These are phyloP conservation scores for Zygaena filipendulae DNA, from an alignment of 2,888 invertebrate genomes.

Conservation along the genomic window DNA sequence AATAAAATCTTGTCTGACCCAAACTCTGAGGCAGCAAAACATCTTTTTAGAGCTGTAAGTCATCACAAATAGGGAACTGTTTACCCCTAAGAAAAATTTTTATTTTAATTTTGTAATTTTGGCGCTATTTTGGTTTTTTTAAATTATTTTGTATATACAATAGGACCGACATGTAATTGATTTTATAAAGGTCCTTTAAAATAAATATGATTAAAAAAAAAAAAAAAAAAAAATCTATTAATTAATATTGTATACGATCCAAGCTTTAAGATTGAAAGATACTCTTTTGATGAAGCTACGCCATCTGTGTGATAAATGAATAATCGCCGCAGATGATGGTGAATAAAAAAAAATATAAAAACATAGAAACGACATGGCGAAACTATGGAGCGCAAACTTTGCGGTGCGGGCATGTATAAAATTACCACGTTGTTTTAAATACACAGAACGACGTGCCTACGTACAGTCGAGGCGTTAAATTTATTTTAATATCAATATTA, in stretches of 20 bases:
- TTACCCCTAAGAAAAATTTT: too few species aligned
- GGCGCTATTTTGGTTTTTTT: too few species aligned
- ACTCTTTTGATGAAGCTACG: constrained; percentile 44
- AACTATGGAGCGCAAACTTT: constrained; percentile 35
- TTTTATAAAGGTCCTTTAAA: too few species aligned
- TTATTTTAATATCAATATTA: constrained; percentile 34
- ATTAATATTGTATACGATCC: constrained; percentile 32
- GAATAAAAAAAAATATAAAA: constrained; percentile 28
- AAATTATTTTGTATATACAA: too few species aligned
- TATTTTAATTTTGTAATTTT: too few species aligned
- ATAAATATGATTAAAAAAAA: too few species aligned
- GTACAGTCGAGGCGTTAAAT: constrained; percentile 29
- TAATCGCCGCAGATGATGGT: constrained; percentile 31
- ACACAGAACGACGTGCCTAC: constrained; percentile 23
- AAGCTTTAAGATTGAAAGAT: constrained; percentile 30
- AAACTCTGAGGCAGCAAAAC: too few species aligned
- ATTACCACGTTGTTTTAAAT: constrained; percentile 27
- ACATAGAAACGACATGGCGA: constrained; percentile 24
- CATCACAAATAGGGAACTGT: too few species aligned
- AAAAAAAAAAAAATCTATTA: constrained; percentile 29
- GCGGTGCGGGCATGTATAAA: constrained; percentile 37
- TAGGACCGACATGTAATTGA: too few species aligned
- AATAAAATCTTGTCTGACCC: too few species aligned
- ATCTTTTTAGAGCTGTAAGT: too few species aligned
- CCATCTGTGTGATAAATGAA: constrained; percentile 51